Conservation (phyloP, 2,888 invertebrate species). For the Oscheius myriophilus region DNA sequence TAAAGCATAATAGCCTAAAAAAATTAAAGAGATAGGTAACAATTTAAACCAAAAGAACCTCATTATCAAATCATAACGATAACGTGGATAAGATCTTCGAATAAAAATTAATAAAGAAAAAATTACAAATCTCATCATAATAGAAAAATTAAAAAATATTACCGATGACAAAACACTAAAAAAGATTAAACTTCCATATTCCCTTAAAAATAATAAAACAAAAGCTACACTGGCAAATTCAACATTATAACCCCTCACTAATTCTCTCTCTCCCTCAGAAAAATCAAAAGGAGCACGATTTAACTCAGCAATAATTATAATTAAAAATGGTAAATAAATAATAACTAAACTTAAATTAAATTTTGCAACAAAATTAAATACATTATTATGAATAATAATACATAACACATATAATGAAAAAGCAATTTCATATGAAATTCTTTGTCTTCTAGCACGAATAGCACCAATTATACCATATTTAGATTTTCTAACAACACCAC, state of each 20-base stretch:
- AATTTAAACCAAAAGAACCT: slow-evolving; percentile 53
- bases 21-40: slow-evolving; percentile 50
- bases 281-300: slow-evolving; percentile 70
- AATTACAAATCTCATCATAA: slow-evolving; percentile 41
- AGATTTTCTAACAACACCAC: slow-evolving; percentile 56
- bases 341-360: slow-evolving; percentile 48
- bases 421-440: slow-evolving; percentile 64
- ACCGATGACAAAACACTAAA: slow-evolving; percentile 69
- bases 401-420: slow-evolving; percentile 55
- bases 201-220: slow-evolving; percentile 70
- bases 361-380: slow-evolving; percentile 43
- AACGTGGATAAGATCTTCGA: slow-evolving; percentile 54
- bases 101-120: slow-evolving; percentile 55
- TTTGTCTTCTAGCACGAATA: slow-evolving; percentile 59
- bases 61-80: slow-evolving; percentile 55
- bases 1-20: slow-evolving; percentile 45
- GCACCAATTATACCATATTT: slow-evolving; percentile 63
- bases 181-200: slow-evolving; percentile 71
- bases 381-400: slow-evolving; percentile 54
- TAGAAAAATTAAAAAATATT: slow-evolving; percentile 52
- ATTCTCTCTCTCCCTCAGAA: slow-evolving; percentile 55
- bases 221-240: slow-evolving; percentile 58
- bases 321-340: slow-evolving; percentile 62
- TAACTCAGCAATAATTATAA: slow-evolving; percentile 69
- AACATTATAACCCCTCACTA: slow-evolving; percentile 65